Evolutionary conservation across 2,888 invertebrate species (phyloP), one percentile per base, ranked within the genome.

Genomic region (Bellardia pandia): DNA sequence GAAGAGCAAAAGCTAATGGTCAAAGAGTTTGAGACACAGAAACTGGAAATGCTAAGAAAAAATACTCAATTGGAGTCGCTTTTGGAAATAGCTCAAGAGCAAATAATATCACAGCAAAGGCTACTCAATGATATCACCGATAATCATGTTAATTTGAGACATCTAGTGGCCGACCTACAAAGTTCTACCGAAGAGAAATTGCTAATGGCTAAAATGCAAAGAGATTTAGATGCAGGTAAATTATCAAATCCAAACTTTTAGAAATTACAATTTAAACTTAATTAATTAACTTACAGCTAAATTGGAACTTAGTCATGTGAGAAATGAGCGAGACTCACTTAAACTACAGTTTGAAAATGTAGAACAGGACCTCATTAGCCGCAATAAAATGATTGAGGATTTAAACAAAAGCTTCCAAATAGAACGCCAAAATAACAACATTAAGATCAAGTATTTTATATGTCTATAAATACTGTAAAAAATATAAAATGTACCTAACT

Each of bases 151-250:
- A 91, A 90, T 56, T 68, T 94, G 68, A 90, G 94, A 2, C 94
- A 94, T 88, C 88, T 93, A 51, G 93, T 94, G 62, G 93, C 94
- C 2, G 94, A 94, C 90, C 88, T 94, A 8, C 93, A 94, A 86
- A 93, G 92, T 81, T 90, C 90, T 11, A 91, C 91, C 40, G 91
- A 92, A 68, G 93, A 93, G 40, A 93, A 93, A 37, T 90, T 93
- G 40, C 71, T 93, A 68, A 85, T 94, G 86, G 92, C 92, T 11
- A 94, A 94, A 88, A 90, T 91, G 33, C 92, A 92, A 74, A 90
- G 93, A 8, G 94, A 94, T 76, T 86, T 94, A 66, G 91, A 93
- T 75, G 85, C 88, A 69, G 92, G 94, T 51, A 45, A 66, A 23
- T 74, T 60, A 16, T 77, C 51, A 8, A 76, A 7, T 45, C 4